phyloP scores from a whole-genome alignment of 2,888 invertebrate species.

The Pemphredon lugubris region DNA sequence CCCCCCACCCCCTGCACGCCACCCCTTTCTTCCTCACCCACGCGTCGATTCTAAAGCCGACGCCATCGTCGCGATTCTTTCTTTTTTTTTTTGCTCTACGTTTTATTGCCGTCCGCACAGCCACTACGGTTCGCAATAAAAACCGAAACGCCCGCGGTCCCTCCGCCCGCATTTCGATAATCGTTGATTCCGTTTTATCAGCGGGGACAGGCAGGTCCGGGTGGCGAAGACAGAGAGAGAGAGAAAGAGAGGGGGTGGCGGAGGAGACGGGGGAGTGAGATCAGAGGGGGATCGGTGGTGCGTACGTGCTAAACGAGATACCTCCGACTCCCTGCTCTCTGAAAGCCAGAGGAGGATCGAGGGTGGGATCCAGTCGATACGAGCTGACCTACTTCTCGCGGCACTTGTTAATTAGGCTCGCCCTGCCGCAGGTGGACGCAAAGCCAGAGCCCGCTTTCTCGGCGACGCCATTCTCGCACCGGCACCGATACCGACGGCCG shows the following conservation, averaged over 20 bases:
- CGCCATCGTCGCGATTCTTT: too few species aligned
- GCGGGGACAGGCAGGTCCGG: neutral
- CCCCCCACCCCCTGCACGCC: too few species aligned
- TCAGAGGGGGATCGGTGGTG: too few species aligned
- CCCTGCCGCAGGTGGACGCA: slow-evolving; percentile 34
- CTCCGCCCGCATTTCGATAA: slow-evolving; percentile 18
- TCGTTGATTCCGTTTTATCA: slow-evolving; percentile 21
- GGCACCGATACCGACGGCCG: too few species aligned
- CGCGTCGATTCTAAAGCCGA: too few species aligned
- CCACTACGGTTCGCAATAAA: slow-evolving; percentile 1
- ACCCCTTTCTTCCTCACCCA: too few species aligned
- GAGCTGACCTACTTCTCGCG: slow-evolving; percentile 50
- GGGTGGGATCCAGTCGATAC: slow-evolving; percentile 37
- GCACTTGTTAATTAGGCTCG: slow-evolving; percentile 58
- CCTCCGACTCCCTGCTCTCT: slow-evolving; percentile 2
- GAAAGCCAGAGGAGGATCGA: slow-evolving; percentile 11
- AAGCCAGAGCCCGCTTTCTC: slow-evolving; percentile 30
- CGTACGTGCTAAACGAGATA: too few species aligned
- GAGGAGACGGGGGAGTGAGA: too few species aligned
- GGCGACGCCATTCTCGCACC: slow-evolving; percentile 20
- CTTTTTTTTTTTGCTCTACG: too few species aligned
- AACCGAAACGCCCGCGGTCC: neutral
- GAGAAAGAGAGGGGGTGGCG: too few species aligned
- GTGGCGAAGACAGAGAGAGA: neutral
- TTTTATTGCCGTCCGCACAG: too few species aligned